Evolutionary conservation across 1,140 invertebrate species (phyloP), one percentile per base, ranked within the genome.

Genomic region (Nilaparvata lugens): DNA sequence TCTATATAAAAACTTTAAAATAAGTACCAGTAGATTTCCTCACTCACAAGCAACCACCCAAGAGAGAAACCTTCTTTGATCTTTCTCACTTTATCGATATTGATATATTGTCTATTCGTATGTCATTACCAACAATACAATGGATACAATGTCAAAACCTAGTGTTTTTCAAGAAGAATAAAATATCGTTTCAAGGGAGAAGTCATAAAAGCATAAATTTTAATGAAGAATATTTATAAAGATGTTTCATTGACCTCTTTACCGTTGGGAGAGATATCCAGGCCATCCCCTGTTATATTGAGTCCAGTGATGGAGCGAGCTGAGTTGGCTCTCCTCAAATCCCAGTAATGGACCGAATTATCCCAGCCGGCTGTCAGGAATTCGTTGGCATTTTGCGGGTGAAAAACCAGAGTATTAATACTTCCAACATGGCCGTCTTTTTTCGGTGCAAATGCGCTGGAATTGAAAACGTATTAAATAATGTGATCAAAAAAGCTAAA

Each of bases 311-410:
- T 79, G 62, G 79, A 74, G 53, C 82, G 75, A 6, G 76, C 72
- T 9, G 82, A 76, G 61, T 77, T 75, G 0, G 80, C 78, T 66
- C 79, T 77, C 58, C 83, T 71, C 5, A 78, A 73, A 66, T 85
- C 83, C 83, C 83, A 85, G 60, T 85, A 85, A 64, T 86, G 81
- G 0, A 89, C 76, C 0, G 79, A 79, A 65, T 86, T 75, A 67
- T 88, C 86, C 85, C 85, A 87, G 3, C 86, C 86, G 1, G 83
- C 85, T 1, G 83, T 83, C 40, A 88, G 77, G 51, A 88, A 75
- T 68, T 87, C 79, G 65, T 86, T 77, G 40, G 77, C 74, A 14
- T 82, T 81, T 65, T 73, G 75, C 0, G 85, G 85, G 69, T 88
- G 81, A 68, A 87, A 88, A 61, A 79, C 79, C 4, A 81, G 79